Evolutionary conservation across 2,797 vertebrate genomes (phyloP), one percentile per base, ranked within the genome.

Genomic region (Lemur catta): DNA sequence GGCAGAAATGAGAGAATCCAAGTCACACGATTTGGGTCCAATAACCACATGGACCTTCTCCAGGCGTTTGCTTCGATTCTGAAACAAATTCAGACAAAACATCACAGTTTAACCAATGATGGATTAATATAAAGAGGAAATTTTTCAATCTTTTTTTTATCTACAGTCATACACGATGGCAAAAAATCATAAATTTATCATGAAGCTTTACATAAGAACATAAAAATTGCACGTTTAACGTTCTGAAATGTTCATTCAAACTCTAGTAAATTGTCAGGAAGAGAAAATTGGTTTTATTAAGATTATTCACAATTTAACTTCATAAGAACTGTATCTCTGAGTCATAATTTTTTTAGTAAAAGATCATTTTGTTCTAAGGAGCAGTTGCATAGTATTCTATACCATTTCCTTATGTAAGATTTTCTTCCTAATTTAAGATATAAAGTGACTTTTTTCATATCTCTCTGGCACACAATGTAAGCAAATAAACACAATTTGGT

Each of bases 1-100:
- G 33, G 99, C 98, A 96, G 99, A 99, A 93, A 99, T 99, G 92
- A 99, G 98, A 26, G 99, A 99, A 97, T 99, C 99, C 97, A 99
- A 98, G 98, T 99, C 99, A 98, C 99, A 98, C 4, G 98, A 98
- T 76, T 99, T 99, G 97, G 99, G 99, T 20, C 99, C 99, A 97
- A 99, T 98, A 94, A 99, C 99, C 79, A 98, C 99, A 50, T 99
- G 99, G 88, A 99, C 97, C 90, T 98, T 98, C 59, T 98, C 98
- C 96, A 98, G 97, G 17, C 97, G 94, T 95, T 98, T 99, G 87
- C 96, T 98, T 94, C 98, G 98, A 97, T 98, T 98, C 99, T 99
- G 98, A 88, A 99, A 99, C 38, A 98, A 48, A 93, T 57, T 26
- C 35, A 96, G 91, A 93, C 14, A 76, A 82, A 96, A 75, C 18